Evolutionary conservation across 2,888 invertebrate species (phyloP).

Genomic region (Muscina levida): DNA sequence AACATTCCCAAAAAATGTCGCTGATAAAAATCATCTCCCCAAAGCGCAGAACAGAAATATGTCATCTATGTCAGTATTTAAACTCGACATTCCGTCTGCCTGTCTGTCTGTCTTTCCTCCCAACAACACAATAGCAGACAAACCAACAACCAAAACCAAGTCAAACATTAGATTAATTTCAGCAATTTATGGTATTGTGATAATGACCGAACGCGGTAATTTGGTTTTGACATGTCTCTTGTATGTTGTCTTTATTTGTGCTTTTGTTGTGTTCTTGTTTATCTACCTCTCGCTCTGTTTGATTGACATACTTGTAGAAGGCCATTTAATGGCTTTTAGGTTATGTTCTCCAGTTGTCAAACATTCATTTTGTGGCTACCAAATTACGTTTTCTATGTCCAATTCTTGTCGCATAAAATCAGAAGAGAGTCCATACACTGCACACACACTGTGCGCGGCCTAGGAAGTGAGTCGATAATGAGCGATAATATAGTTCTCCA

Average conservation of each 20-base stretch:
- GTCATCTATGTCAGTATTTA: constrained; percentile 4
- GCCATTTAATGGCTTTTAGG: constrained; percentile 25
- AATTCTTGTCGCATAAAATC: neutral
- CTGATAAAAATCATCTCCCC: constrained; percentile 24
- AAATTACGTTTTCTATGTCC: constrained; percentile 28
- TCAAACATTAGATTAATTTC: constrained; percentile 74
- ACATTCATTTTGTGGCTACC: constrained; percentile 23
- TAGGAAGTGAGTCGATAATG: too few species aligned
- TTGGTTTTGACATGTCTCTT: constrained; percentile 70
- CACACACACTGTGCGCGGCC: too few species aligned
- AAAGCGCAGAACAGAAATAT: constrained; percentile 14
- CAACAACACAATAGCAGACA: constrained; percentile 38
- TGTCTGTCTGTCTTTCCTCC: neutral
- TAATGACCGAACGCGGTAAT: constrained; percentile 74
- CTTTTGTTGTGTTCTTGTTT: neutral
- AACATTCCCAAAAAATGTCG: constrained; percentile 13
- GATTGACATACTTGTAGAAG: constrained; percentile 31
- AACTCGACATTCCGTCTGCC: constrained; percentile 40
- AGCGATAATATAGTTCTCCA: too few species aligned
- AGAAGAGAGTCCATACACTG: too few species aligned
- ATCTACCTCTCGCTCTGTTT: neutral
- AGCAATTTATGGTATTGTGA: constrained; percentile 75
- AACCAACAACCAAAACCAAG: constrained; percentile 62
- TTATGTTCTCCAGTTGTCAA: constrained; percentile 33
- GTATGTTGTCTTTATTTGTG: constrained; percentile 27